Evolutionary conservation across 2,113 vertebrate genomes (phyloP).

Genomic region (Zapus hudsonius): DNA sequence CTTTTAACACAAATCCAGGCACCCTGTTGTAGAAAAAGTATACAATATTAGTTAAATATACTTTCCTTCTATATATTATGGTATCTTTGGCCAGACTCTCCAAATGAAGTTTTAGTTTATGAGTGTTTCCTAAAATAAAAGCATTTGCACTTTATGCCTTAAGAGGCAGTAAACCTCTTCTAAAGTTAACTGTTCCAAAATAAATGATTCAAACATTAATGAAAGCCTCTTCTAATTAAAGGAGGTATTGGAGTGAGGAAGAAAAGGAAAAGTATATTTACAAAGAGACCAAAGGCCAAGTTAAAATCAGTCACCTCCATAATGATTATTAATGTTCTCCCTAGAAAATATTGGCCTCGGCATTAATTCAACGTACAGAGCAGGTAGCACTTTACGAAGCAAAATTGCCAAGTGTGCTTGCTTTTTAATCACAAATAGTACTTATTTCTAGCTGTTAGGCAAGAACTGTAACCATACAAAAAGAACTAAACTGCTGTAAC

Average conservation of each 20-base stretch:
- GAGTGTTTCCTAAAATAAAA: slow-evolving; percentile 56
- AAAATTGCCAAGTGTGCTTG: slow-evolving; percentile 40
- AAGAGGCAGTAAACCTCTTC: slow-evolving; percentile 72
- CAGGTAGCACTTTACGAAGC: slow-evolving; percentile 67
- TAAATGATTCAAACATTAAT: slow-evolving; percentile 68
- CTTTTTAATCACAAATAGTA: slow-evolving; percentile 41
- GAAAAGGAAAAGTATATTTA: slow-evolving; percentile 63
- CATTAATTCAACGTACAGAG: slow-evolving; percentile 27
- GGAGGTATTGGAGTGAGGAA: slow-evolving; percentile 22
- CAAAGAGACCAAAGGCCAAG: slow-evolving; percentile 65
- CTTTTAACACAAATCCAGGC: slow-evolving; percentile 13
- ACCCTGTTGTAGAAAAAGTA: not conserved
- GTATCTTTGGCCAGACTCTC: not conserved
- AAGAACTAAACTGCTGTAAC: slow-evolving; percentile 29
- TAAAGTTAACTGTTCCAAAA: slow-evolving; percentile 63
- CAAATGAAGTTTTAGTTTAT: slow-evolving; percentile 24
- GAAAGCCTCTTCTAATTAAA: slow-evolving; percentile 73
- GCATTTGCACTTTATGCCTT: slow-evolving; percentile 29
- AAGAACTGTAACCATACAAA: slow-evolving; percentile 37
- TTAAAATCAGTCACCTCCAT: slow-evolving; percentile 49
- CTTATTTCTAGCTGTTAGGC: not conserved
- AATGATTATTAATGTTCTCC: slow-evolving; percentile 52
- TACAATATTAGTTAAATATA: slow-evolving; percentile 2
- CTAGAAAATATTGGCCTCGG: slow-evolving; percentile 7
- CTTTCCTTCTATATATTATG: slow-evolving; percentile 21